Conservation (phyloP, 2,797 vertebrate genomes). For the Prionace glauca region DNA sequence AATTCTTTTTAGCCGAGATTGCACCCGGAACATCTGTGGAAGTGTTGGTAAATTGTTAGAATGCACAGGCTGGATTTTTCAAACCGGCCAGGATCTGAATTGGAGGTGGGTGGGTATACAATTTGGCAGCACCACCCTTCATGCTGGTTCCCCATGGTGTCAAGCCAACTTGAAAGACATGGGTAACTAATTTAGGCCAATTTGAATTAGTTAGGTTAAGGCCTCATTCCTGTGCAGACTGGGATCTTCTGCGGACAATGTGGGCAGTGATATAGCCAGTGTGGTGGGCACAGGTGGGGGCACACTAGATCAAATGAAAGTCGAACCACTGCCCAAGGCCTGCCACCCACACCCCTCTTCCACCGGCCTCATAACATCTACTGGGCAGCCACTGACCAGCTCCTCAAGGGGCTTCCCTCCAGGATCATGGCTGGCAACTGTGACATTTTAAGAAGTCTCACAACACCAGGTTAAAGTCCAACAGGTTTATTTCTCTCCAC, state of each 20-base stretch:
- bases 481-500: too few relatives aligned
- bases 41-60: neutral
- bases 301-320: neutral
- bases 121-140: neutral
- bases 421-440: neutral
- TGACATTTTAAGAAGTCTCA: neutral
- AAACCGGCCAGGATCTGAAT: neutral
- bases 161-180: neutral
- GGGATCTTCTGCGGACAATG: neutral
- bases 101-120: neutral
- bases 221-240: neutral
- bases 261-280: neutral
- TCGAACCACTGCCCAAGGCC: neutral
- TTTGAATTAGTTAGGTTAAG: neutral
- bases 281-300: neutral
- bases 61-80: neutral
- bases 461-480: too few relatives aligned
- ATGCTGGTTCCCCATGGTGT: neutral
- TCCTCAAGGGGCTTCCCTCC: neutral
- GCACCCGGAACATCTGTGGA: neutral
- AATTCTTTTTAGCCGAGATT: neutral
- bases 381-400: too few relatives aligned
- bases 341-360: too few relatives aligned
- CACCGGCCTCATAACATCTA: neutral
- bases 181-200: neutral